Evolutionary conservation across 2,797 vertebrate species (phyloP).

Genomic region (Centropyge bicolor): DNA sequence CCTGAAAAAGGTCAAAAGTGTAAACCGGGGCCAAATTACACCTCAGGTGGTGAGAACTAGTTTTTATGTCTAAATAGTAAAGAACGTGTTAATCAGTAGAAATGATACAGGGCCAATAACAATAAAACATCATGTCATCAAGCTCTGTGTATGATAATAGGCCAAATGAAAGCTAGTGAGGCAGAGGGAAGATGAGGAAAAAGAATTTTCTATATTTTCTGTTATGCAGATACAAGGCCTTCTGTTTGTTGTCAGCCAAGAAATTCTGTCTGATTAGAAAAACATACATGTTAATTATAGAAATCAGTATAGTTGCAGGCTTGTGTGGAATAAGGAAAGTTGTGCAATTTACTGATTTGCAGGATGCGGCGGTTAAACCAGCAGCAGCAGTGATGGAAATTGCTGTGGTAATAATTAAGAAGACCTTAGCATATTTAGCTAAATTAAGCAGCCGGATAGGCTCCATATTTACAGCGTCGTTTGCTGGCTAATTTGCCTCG

Average conservation of each 20-base stretch:
- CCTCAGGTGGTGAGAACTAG: background rate
- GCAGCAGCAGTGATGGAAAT: constrained; percentile 64
- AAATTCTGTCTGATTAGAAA: constrained; percentile 62
- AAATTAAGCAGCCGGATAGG: constrained; percentile 67
- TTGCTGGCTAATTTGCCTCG: constrained; percentile 46
- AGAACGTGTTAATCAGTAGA: background rate
- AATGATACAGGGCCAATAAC: background rate
- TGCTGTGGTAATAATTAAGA: constrained; percentile 68
- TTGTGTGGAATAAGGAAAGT: constrained; percentile 58
- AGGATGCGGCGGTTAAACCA: constrained; percentile 36
- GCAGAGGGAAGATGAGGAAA: background rate
- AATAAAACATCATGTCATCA: background rate
- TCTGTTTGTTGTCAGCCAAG: constrained; percentile 36
- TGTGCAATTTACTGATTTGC: constrained; percentile 72
- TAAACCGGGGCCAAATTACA: background rate
- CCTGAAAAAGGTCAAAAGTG: too few relatives aligned
- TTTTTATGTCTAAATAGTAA: background rate
- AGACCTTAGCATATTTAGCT: constrained; percentile 77
- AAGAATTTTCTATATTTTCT: background rate
- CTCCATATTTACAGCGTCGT: constrained; percentile 52
- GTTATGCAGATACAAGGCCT: background rate
- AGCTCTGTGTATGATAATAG: background rate
- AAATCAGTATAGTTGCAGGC: constrained; percentile 70
- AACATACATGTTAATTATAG: constrained; percentile 75
- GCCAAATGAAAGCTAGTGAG: background rate